Evolutionary conservation across 2,113 vertebrate species (phyloP), one percentile per base, ranked within the genome.

Genomic region (Oncorhynchus gorbuscha): DNA sequence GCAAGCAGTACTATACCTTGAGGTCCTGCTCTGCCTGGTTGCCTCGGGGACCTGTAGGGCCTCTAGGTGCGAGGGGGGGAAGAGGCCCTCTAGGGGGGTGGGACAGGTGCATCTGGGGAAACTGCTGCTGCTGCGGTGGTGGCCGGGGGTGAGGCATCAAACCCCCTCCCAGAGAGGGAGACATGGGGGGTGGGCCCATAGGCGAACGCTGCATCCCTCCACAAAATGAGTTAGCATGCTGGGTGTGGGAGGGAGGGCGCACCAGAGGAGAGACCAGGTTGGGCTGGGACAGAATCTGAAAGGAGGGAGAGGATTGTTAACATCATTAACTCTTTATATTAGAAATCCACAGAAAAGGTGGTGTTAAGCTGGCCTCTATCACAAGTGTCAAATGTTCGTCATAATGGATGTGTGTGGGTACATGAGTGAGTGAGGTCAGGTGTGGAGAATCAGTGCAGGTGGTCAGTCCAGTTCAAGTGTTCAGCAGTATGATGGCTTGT

Each of bases 211-310:
- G 96, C 83, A 97, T 92, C 75, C 95, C 96, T 51, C 95, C 95
- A 83, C 95, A 94, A 91, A 97, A 99, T 65, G 96, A 95, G 92
- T 97, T 98, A 81, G 94, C 92, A 86, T 97, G 96, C 87, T 95
- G 95, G 86, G 93, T 92, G 86, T 97, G 96, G 87, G 96, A 95
- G 85, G 96, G 16, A 55, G 51, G 95, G 89, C 97, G 94, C 78
- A 98, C 94, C 92, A 97, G 93, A 84, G 97, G 96, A 90, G 97
- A 96, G 85, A 99, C 96, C 77, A 98, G 94, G 93, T 95, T 99
- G 91, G 97, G 96, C 90, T 99, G 97, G 84, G 96, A 98, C 90
- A 99, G 91, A 79, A 98, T 97, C 97, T 99, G 94, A 83, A 68
- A 68, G 71, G 1, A 12, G 14, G 51, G 32, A 6, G 51, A 65